Evolutionary conservation across 2,797 vertebrate genomes (phyloP).

Genomic region (Caiman crocodilus): DNA sequence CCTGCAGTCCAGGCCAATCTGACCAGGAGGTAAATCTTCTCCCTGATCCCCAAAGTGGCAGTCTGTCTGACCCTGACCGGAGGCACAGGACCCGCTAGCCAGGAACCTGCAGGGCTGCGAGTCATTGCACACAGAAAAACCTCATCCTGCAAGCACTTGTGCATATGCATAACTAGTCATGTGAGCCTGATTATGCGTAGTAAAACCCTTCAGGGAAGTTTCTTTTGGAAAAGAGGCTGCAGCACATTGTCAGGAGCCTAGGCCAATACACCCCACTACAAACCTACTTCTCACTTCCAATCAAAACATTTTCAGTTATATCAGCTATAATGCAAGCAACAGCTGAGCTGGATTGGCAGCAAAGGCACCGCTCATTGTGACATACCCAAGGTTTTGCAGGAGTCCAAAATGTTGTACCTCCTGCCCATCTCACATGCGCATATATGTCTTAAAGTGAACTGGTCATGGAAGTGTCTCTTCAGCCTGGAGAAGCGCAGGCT

Average conservation of each 20-base stretch:
- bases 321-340: neutral
- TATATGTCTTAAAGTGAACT: neutral
- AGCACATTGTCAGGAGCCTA: neutral
- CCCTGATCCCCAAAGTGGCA: too few relatives aligned
- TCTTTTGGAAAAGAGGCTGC: neutral
- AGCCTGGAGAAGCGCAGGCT: too few relatives aligned
- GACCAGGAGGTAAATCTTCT: too few relatives aligned
- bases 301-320: neutral
- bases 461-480: neutral
- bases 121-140: too few relatives aligned
- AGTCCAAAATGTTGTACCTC: too few relatives aligned
- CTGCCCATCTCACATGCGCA: too few relatives aligned
- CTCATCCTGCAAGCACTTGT: neutral
- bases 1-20: too few relatives aligned
- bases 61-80: too few relatives aligned
- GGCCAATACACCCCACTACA: neutral
- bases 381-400: neutral
- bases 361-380: neutral
- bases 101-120: too few relatives aligned
- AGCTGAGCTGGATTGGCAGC: neutral
- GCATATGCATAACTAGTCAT: neutral
- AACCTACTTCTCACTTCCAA: neutral
- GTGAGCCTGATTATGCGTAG: rapidly evolving
- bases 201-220: rapidly evolving
- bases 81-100: too few relatives aligned